Percentiles rank a stretch among this genome's conserved stretches.
These are phyloP conservation scores for Leucophora obtusa DNA, from an alignment of 2,888 invertebrate genomes.

Conservation along the genomic window DNA sequence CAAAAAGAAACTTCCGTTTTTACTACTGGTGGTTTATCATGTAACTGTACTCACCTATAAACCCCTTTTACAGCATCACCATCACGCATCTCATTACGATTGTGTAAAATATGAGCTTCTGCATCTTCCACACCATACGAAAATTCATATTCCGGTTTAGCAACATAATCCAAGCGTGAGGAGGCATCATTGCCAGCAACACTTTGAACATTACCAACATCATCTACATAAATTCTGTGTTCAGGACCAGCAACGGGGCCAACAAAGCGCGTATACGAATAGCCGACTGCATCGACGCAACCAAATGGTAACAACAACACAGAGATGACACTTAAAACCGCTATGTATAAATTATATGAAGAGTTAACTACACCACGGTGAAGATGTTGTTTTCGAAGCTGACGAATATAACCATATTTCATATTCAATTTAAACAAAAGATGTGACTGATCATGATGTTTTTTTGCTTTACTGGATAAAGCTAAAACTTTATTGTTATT, in stretches of 20 bases:
- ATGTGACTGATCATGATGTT: slow-evolving; percentile 15
- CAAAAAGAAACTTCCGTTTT: neutral
- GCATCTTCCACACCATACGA: slow-evolving; percentile 88
- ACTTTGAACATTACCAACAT: slow-evolving; percentile 74
- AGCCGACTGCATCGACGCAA: slow-evolving; percentile 79
- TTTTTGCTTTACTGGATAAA: neutral
- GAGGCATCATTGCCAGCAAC: slow-evolving; percentile 67
- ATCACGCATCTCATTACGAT: slow-evolving; percentile 85
- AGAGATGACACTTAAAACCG: slow-evolving; percentile 39
- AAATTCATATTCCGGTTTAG: slow-evolving; percentile 87
- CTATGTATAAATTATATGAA: slow-evolving; percentile 57
- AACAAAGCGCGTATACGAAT: slow-evolving; percentile 85
- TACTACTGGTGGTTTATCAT: neutral
- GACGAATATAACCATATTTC: neutral
- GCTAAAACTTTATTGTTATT: neutral
- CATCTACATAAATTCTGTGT: slow-evolving; percentile 74
- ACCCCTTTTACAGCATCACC: slow-evolving; percentile 87
- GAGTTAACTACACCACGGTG: slow-evolving; percentile 22
- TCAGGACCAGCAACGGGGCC: slow-evolving; percentile 86
- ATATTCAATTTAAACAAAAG: slow-evolving; percentile 20
- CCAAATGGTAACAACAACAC: slow-evolving; percentile 50
- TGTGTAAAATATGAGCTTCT: slow-evolving; percentile 85
- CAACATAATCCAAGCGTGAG: slow-evolving; percentile 84
- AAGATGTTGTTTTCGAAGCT: slow-evolving; percentile 5
- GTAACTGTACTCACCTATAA: slow-evolving; percentile 80